Conservation (phyloP, 2,797 vertebrate species). For the Ctenochaetus hawaiiensis region DNA sequence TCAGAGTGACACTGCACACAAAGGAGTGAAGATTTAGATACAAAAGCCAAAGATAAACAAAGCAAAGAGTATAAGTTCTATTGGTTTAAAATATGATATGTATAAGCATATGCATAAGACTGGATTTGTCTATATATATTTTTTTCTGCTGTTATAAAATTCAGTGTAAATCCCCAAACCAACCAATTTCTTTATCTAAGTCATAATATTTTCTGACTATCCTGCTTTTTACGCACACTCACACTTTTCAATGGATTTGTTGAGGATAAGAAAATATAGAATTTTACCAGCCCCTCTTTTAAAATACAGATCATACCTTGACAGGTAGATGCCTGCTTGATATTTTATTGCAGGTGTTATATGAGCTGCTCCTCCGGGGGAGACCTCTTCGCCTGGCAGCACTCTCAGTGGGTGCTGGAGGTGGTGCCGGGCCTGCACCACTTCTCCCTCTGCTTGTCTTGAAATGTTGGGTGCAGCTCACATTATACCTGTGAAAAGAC, state of each 20-base stretch:
- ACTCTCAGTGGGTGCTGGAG: slow-evolving; percentile 80
- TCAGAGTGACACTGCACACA: slow-evolving; percentile 88
- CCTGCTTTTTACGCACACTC: neutral
- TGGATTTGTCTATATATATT: neutral
- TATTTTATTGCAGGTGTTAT: slow-evolving; percentile 90
- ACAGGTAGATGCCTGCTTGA: slow-evolving; percentile 89
- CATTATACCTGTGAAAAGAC: slow-evolving; percentile 90
- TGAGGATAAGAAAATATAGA: neutral
- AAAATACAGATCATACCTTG: slow-evolving; percentile 75
- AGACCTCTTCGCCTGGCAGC: slow-evolving; percentile 87
- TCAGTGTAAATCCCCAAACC: neutral
- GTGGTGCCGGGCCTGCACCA: slow-evolving; percentile 79
- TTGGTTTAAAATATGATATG: neutral
- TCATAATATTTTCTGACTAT: neutral
- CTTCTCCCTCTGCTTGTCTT: slow-evolving; percentile 90
- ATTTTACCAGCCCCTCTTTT: neutral
- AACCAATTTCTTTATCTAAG: neutral
- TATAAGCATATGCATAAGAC: neutral
- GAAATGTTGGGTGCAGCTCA: slow-evolving; percentile 96
- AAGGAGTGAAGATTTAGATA: neutral
- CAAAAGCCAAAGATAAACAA: neutral
- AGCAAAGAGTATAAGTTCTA: neutral
- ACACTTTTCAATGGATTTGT: neutral
- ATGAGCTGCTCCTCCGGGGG: slow-evolving; percentile 91
- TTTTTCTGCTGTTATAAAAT: neutral